Conservation (phyloP, 1,140 invertebrate species). For the Asbolus verrucosus region DNA sequence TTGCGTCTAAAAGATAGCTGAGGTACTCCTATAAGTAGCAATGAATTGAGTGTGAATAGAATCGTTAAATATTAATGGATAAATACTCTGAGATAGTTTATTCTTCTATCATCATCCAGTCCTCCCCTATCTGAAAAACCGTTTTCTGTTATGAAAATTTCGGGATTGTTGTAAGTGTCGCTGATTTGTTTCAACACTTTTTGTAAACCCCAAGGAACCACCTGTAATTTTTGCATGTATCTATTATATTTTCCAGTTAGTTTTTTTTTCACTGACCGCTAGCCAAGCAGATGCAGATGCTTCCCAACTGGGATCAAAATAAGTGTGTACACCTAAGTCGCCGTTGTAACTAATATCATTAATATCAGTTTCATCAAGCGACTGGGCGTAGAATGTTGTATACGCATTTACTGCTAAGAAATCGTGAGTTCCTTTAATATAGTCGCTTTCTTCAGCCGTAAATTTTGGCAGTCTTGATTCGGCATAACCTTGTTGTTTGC, state of each 20-base stretch:
- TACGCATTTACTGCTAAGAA: constrained; percentile 74
- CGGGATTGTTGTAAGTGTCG: constrained; percentile 74
- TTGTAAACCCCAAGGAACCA: constrained; percentile 75
- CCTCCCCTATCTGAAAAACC: constrained; percentile 70
- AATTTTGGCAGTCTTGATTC: constrained; percentile 71
- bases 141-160: constrained; percentile 83
- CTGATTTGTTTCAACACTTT: constrained; percentile 76
- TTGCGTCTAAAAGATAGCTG: constrained; percentile 5
- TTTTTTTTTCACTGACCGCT: no score
- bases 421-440: constrained; percentile 71
- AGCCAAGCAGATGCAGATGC: constrained; percentile 49
- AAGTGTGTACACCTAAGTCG: constrained; percentile 64
- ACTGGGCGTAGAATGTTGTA: constrained; percentile 66
- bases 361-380: constrained; percentile 58
- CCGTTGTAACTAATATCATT: constrained; percentile 48
- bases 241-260: no score
- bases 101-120: constrained; percentile 67
- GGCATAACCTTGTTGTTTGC: constrained; percentile 63
- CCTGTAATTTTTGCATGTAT: no score
- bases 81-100: constrained; percentile 68
- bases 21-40: constrained; percentile 16
- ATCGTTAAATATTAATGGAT: no score
- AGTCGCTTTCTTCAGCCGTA: constrained; percentile 66
- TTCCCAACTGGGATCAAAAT: constrained; percentile 60
- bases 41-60: background rate